phyloP scores from a whole-genome alignment of 2,888 invertebrate genomes.

The Ophonus ardosiacus region DNA sequence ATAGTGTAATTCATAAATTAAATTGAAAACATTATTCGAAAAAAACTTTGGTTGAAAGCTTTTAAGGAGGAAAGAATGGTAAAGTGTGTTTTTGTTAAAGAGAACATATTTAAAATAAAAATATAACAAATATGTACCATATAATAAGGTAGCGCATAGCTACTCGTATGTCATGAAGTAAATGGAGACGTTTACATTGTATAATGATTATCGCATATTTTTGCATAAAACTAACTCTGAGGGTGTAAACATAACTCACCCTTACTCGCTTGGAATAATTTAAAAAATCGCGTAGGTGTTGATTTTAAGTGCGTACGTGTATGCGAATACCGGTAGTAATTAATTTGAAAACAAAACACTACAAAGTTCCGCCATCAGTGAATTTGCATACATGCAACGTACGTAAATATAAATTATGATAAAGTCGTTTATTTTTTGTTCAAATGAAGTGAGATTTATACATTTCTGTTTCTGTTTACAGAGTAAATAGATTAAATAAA shows the following conservation, averaged over 20 bases:
- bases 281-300: constrained; percentile 48
- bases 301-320: constrained; percentile 37
- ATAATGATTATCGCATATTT: neutral
- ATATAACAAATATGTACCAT: too few species aligned
- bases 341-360: constrained; percentile 52
- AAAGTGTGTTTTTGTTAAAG: too few species aligned
- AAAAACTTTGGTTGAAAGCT: too few species aligned
- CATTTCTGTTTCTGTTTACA: neutral
- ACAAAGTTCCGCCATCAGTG: neutral
- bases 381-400: constrained; percentile 56
- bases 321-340: constrained; percentile 51
- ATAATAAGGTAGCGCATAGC: too few species aligned
- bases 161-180: too few species aligned
- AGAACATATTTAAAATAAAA: too few species aligned
- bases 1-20: too few species aligned
- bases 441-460: constrained; percentile 1
- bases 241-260: constrained; percentile 10
- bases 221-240: neutral
- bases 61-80: too few species aligned
- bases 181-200: neutral
- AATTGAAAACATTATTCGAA: too few species aligned
- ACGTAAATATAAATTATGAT: constrained; percentile 41
- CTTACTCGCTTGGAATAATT: constrained; percentile 21
- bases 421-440: constrained; percentile 32
- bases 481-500: neutral